A percentile compares a stretch with the other conserved stretches of the same genome.
These are phyloP conservation scores for Mamestra brassicae DNA, from an alignment of 2,888 invertebrate species.

Conservation along the genomic window DNA sequence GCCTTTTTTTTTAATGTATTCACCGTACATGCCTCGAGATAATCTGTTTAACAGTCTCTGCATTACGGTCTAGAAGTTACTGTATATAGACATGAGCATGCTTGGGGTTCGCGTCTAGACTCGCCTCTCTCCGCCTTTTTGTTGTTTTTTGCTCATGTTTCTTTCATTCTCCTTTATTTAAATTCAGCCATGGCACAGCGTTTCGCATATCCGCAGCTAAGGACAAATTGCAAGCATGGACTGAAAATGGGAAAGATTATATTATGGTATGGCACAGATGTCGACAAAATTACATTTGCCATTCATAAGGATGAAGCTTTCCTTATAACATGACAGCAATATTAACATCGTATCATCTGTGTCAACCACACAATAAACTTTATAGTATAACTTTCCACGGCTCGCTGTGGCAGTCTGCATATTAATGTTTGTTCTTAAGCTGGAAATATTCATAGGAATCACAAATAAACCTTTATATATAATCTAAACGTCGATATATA, in stretches of 20 bases:
- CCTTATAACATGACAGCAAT: constrained; percentile 2
- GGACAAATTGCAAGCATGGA: constrained; percentile 16
- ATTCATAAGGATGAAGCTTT: constrained; percentile 20
- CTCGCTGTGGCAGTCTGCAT: constrained; percentile 9
- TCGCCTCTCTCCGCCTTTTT: constrained; percentile 23
- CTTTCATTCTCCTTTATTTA: constrained; percentile 33
- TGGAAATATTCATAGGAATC: constrained; percentile 5
- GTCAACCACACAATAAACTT: constrained; percentile 28
- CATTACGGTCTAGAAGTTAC: constrained; percentile 19
- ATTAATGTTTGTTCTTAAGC: constrained; percentile 34
- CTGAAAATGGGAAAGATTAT: constrained; percentile 31
- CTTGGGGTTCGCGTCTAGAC: constrained; percentile 5
- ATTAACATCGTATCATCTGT: constrained; percentile 19
- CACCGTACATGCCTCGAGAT: constrained; percentile 22
- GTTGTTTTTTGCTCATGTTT: constrained; percentile 16
- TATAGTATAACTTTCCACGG: constrained; percentile 11
- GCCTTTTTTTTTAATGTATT: constrained; percentile 35
- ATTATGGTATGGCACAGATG: constrained; percentile 17
- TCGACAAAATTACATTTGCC: constrained; percentile 34
- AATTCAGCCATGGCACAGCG: constrained; percentile 20
- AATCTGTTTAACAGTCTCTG: constrained; percentile 23
- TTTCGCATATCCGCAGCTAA: constrained; percentile 5
- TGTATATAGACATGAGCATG: constrained; percentile 5
- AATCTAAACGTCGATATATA: constrained; percentile 4
- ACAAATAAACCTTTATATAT: constrained; percentile 1